Conservation (phyloP, 2,888 invertebrate species). For the Pollenia griseotomentosa region DNA sequence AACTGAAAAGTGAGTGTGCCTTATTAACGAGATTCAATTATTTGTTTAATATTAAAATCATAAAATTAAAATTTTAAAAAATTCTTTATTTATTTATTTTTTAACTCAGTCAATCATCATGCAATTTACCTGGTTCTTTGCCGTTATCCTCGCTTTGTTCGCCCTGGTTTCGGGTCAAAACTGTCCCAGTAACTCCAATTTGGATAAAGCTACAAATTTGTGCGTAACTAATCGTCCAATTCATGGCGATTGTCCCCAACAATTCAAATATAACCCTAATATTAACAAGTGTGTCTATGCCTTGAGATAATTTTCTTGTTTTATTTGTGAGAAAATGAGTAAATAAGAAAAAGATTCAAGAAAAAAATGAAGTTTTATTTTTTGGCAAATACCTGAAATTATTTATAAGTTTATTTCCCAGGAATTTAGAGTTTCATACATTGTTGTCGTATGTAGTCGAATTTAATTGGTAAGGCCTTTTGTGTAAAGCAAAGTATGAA, state of each 20-base stretch:
- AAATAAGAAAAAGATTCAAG: neutral
- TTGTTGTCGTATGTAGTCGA: too few species aligned
- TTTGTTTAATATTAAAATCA: neutral
- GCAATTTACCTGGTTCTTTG: slow-evolving; percentile 80
- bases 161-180: slow-evolving; percentile 76
- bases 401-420: too few species aligned
- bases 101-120: slow-evolving; percentile 74
- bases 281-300: slow-evolving; percentile 80
- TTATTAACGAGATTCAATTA: too few species aligned
- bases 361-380: too few species aligned
- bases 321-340: neutral
- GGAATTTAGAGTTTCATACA: too few species aligned
- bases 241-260: slow-evolving; percentile 80
- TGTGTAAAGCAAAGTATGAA: neutral
- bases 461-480: too few species aligned
- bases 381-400: too few species aligned
- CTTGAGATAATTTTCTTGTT: slow-evolving; percentile 15
- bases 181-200: slow-evolving; percentile 76
- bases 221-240: slow-evolving; percentile 80
- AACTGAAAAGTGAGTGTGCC: slow-evolving; percentile 47
- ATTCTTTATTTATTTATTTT: neutral
- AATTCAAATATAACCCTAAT: slow-evolving; percentile 77
- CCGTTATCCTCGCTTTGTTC: slow-evolving; percentile 79
- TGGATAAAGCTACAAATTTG: slow-evolving; percentile 79
- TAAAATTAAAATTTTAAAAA: neutral